Percentiles rank a stretch among this genome's conserved stretches.
phyloP scores from a whole-genome alignment of 2,888 invertebrate genomes.

The Hetaerina titia region DNA sequence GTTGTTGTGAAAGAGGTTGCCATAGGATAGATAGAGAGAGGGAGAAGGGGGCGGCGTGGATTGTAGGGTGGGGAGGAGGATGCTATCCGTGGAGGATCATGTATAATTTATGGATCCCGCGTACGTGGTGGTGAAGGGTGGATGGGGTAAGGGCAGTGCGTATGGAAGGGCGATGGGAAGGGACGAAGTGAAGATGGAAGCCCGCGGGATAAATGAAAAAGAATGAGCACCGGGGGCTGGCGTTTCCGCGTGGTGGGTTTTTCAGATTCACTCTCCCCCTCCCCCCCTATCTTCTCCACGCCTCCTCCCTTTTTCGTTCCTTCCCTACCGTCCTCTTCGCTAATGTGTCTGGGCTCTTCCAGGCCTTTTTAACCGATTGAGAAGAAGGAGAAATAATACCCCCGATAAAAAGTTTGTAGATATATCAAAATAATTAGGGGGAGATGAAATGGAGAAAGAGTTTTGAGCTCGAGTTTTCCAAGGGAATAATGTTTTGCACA shows the following conservation, averaged over 20 bases:
- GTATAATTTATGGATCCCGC: conserved; percentile 64
- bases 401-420: neutral
- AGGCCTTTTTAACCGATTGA: neutral
- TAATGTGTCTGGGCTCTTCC: neutral
- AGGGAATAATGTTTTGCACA: no score
- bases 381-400: neutral
- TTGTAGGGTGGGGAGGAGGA: neutral
- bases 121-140: conserved; percentile 47
- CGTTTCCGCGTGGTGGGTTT: conserved; percentile 24
- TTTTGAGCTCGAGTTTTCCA: no score
- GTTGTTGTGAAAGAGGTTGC: conserved; percentile 14
- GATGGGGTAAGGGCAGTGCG: neutral
- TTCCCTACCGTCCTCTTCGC: neutral
- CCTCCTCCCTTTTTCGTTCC: neutral
- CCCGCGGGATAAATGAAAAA: conserved; percentile 48
- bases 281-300: neutral
- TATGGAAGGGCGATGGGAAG: neutral
- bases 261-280: neutral
- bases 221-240: conserved; percentile 17
- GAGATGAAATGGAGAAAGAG: no score
- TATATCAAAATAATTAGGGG: neutral
- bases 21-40: neutral
- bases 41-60: neutral
- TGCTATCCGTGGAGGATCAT: conserved; percentile 58
- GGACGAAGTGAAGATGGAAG: neutral